Percentiles rank a stretch among this genome's conserved stretches.
These are phyloP conservation scores for Clunio marinus DNA, from an alignment of 2,888 invertebrate genomes.

Conservation along the genomic window DNA sequence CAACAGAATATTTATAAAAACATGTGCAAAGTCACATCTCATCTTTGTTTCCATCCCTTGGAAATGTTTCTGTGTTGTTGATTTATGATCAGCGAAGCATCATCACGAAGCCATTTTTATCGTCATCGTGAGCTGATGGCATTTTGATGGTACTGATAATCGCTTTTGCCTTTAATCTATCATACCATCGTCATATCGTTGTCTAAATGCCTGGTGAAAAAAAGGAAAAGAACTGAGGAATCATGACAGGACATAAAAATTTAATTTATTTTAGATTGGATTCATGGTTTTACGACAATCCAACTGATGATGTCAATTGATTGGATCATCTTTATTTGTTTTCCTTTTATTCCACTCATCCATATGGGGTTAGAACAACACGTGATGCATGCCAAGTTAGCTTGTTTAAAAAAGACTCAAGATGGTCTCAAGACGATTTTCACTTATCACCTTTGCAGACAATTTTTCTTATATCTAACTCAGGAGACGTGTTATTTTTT, in stretches of 20 bases:
- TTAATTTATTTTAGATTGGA: constrained; percentile 6
- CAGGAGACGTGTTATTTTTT: no score
- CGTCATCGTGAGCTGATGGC: constrained; percentile 9
- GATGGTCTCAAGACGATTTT: no score
- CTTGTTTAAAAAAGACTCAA: no score
- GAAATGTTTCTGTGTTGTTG: background rate
- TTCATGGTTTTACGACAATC: constrained; percentile 6
- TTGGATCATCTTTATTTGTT: background rate
- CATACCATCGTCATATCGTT: background rate
- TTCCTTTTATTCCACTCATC: no score
- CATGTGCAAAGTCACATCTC: no score
- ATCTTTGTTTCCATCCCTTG: no score
- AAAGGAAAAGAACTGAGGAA: background rate
- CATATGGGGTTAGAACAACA: no score
- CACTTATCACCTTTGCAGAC: no score
- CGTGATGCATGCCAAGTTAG: no score
- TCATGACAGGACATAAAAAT: constrained; percentile 9
- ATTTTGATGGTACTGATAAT: constrained; percentile 26
- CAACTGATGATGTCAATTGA: constrained; percentile 3
- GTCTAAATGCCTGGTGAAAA: background rate
- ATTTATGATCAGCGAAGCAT: constrained; percentile 3
- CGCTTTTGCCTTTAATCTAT: constrained; percentile 13
- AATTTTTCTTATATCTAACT: no score
- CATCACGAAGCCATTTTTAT: constrained; percentile 1
- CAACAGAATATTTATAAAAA: no score